phyloP scores from a whole-genome alignment of 2,113 vertebrate genomes.

The Otocyon megalotis region DNA sequence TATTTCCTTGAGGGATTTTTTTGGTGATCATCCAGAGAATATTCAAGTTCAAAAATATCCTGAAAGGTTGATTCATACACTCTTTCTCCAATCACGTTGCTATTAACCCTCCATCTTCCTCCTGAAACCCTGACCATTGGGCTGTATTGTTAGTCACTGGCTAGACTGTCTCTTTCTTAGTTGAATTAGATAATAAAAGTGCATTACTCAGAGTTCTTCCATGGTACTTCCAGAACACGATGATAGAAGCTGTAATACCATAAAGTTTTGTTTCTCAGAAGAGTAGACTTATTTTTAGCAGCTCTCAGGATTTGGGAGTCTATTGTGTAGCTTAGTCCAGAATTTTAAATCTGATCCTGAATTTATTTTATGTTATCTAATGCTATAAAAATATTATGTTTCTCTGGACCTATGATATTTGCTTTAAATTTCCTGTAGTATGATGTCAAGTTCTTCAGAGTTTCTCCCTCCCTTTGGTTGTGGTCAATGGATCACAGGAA shows the following conservation, averaged over 20 bases:
- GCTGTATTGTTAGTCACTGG: background rate
- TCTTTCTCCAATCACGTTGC: background rate
- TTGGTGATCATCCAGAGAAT: background rate
- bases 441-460: background rate
- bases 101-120: background rate
- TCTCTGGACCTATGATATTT: background rate
- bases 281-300: background rate
- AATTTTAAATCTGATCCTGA: background rate
- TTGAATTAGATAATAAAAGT: background rate
- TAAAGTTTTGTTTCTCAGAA: background rate
- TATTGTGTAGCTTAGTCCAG: background rate
- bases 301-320: background rate
- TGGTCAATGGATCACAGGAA: background rate
- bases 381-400: background rate
- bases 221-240: background rate
- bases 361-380: background rate
- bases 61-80: background rate
- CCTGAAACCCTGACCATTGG: background rate
- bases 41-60: background rate
- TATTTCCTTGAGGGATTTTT: background rate
- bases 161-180: background rate
- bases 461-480: background rate
- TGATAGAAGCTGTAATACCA: background rate
- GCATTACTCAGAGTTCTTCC: background rate
- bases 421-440: background rate